These are phyloP conservation scores for Riparia riparia DNA, from an alignment of 2,113 vertebrate species.

Conservation along the genomic window DNA sequence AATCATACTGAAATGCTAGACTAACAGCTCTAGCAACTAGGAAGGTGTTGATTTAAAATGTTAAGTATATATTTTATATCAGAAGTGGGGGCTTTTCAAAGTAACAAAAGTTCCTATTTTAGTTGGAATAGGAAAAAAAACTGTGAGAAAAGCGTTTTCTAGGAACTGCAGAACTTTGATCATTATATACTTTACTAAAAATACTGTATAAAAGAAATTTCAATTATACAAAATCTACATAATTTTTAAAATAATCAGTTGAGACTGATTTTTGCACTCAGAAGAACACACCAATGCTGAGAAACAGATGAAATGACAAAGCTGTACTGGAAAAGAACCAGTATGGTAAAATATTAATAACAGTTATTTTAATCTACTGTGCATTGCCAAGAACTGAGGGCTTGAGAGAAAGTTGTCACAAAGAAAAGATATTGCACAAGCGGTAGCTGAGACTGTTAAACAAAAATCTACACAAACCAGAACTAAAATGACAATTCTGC, in stretches of 20 bases:
- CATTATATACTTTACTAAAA: neutral
- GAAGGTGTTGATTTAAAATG: neutral
- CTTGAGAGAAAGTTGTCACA: neutral
- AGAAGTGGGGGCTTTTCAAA: neutral
- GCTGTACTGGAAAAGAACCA: neutral
- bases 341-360: slow-evolving; percentile 10
- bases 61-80: neutral
- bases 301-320: neutral
- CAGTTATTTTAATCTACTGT: neutral
- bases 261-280: neutral
- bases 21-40: neutral
- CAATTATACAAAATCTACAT: neutral
- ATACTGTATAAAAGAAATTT: neutral
- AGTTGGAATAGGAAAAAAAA: neutral
- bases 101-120: neutral
- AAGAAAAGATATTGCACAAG: slow-evolving; percentile 6
- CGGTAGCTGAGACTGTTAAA: slow-evolving; percentile 5
- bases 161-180: neutral
- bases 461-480: slow-evolving; percentile 22
- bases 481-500: slow-evolving; percentile 48
- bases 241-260: neutral
- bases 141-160: neutral
- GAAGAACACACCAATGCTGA: neutral
- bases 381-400: neutral
- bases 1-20: neutral